Percentiles rank a stretch among this genome's conserved stretches.
phyloP scores from a whole-genome alignment of 1,140 invertebrate species.

The Bombyx mandarina region DNA sequence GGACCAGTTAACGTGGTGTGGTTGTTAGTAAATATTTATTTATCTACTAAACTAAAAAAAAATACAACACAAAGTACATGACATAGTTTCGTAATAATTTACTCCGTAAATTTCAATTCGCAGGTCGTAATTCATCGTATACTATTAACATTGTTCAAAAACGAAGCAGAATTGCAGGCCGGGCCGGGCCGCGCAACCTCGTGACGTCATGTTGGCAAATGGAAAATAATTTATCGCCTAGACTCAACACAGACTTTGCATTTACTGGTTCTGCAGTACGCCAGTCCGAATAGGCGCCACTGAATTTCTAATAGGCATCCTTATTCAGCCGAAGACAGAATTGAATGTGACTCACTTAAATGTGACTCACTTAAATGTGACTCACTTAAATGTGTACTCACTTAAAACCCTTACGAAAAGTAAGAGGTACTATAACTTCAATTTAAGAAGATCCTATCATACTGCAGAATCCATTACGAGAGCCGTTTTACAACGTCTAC shows the following conservation, averaged over 20 bases:
- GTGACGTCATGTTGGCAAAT: conserved; percentile 22
- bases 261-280: conserved; percentile 15
- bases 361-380: too few species aligned
- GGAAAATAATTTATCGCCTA: conserved; percentile 34
- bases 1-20: too few species aligned
- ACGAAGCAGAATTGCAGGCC: background rate
- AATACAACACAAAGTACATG: background rate
- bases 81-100: background rate
- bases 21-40: background rate
- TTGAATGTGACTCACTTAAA: too few species aligned
- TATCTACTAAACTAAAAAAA: background rate
- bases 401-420: too few species aligned
- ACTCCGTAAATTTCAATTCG: conserved; percentile 3
- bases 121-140: conserved; percentile 1
- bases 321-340: conserved; percentile 4
- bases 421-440: too few species aligned
- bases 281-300: conserved; percentile 11
- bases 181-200: conserved; percentile 6
- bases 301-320: conserved; percentile 11
- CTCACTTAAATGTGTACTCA: too few species aligned
- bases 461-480: too few species aligned
- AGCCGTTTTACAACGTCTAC: too few species aligned
- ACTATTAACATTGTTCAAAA: background rate
- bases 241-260: conserved; percentile 20
- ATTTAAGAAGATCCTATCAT: too few species aligned